phyloP scores from a whole-genome alignment of 2,113 vertebrate genomes.

The Grammomys dolichurus region DNA sequence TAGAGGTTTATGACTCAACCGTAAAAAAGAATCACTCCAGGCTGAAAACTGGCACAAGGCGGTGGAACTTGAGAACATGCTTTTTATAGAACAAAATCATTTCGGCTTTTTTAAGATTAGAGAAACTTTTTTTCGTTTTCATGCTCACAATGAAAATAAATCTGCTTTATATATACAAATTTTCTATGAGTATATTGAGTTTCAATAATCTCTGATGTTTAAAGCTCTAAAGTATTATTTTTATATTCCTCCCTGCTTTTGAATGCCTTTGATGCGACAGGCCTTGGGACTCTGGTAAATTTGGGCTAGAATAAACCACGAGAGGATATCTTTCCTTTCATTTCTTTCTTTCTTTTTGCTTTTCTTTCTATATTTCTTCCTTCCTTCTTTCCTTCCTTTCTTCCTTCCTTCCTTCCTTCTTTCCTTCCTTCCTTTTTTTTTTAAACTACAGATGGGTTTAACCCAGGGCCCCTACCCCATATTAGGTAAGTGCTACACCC shows the following conservation, averaged over 20 bases:
- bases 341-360: neutral
- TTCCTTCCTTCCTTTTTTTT: too few relatives aligned
- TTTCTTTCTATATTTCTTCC: too few relatives aligned
- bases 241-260: neutral
- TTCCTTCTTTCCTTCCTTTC: neutral
- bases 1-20: slow-evolving; percentile 78
- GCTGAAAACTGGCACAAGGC: slow-evolving; percentile 76
- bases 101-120: slow-evolving; percentile 60
- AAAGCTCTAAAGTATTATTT: slow-evolving; percentile 57
- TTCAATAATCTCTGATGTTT: slow-evolving; percentile 65
- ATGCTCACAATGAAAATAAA: slow-evolving; percentile 72
- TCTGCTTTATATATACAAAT: slow-evolving; percentile 40
- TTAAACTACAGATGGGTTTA: neutral
- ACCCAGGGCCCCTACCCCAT: neutral
- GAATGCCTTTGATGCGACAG: neutral
- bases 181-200: slow-evolving; percentile 54
- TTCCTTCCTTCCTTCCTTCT: neutral
- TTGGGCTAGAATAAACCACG: neutral
- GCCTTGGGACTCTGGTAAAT: neutral
- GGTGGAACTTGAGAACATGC: slow-evolving; percentile 75
- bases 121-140: slow-evolving; percentile 60
- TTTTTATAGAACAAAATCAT: slow-evolving; percentile 79
- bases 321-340: neutral
- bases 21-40: slow-evolving; percentile 80
- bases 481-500: neutral